These are phyloP conservation scores for Eulemur macaco DNA, from an alignment of 2,113 vertebrate genomes.

Conservation along the genomic window DNA sequence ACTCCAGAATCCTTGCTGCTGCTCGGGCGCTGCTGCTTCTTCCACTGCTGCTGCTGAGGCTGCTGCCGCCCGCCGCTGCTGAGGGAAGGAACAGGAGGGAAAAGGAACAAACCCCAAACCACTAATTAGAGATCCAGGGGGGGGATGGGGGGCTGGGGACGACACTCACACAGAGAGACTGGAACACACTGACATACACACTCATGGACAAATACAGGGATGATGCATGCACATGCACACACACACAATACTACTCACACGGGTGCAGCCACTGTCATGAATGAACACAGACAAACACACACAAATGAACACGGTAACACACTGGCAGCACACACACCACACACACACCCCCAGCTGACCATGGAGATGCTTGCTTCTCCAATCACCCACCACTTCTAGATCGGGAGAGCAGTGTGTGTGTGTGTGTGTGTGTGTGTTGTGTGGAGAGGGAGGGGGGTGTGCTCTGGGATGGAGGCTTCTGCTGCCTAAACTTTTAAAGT, in stretches of 20 bases:
- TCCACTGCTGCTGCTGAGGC: slow-evolving; percentile 26
- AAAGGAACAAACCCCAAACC: slow-evolving; percentile 83
- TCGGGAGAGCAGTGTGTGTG: neutral
- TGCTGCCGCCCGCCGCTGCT: slow-evolving; percentile 61
- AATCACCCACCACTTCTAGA: neutral
- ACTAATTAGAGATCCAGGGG: slow-evolving; percentile 80
- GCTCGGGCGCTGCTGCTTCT: neutral
- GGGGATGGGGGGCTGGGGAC: slow-evolving; percentile 76
- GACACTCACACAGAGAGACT: slow-evolving; percentile 77
- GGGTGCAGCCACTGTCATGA: neutral
- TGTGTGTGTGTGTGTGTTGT: neutral
- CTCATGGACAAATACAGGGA: slow-evolving; percentile 61
- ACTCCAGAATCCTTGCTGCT: slow-evolving; percentile 55
- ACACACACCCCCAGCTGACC: neutral
- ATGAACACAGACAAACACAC: slow-evolving; percentile 38
- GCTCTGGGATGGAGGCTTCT: neutral
- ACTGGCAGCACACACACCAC: neutral
- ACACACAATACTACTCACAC: neutral
- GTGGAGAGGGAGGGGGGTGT: neutral
- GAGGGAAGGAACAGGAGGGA: slow-evolving; percentile 81
- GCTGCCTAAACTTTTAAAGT: neutral
- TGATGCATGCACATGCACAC: neutral
- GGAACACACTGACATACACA: slow-evolving; percentile 75
- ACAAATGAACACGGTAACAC: neutral
- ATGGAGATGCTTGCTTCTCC: slow-evolving; percentile 8